phyloP scores from a whole-genome alignment of 2,888 invertebrate genomes.

The Dolomedes plantarius region DNA sequence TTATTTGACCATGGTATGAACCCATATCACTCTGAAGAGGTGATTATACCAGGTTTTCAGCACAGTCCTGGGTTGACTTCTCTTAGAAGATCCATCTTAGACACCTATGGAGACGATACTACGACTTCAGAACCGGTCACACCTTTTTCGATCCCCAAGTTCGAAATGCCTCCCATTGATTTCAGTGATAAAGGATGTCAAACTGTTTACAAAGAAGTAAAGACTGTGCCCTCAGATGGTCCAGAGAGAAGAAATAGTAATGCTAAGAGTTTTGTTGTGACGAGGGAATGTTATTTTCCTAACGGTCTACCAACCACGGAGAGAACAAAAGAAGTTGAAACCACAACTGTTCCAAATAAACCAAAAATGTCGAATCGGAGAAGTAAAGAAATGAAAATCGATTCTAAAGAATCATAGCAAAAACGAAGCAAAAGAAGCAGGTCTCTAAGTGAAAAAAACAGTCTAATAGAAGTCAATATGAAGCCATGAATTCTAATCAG shows the following conservation, averaged over 20 bases:
- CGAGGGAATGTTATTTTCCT: conserved; percentile 72
- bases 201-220: conserved; percentile 58
- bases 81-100: conserved; percentile 42
- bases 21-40: neutral
- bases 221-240: conserved; percentile 29
- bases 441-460: too few species aligned
- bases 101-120: neutral
- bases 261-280: conserved; percentile 67
- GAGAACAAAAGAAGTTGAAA: neutral
- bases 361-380: neutral
- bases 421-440: too few species aligned
- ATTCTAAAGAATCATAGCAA: too few species aligned
- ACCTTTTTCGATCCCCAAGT: conserved; percentile 54
- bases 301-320: conserved; percentile 48
- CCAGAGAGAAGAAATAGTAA: neutral
- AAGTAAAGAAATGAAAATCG: too few species aligned
- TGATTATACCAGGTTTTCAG: conserved; percentile 20
- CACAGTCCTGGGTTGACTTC: conserved; percentile 48
- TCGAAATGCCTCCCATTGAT: conserved; percentile 58
- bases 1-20: neutral
- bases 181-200: conserved; percentile 57
- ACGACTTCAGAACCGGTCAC: conserved; percentile 2
- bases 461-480: too few species aligned
- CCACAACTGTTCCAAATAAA: neutral
- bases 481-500: too few species aligned